Evolutionary conservation across 2,888 invertebrate species (phyloP).

Genomic region (Nemotelus pantherinus): DNA sequence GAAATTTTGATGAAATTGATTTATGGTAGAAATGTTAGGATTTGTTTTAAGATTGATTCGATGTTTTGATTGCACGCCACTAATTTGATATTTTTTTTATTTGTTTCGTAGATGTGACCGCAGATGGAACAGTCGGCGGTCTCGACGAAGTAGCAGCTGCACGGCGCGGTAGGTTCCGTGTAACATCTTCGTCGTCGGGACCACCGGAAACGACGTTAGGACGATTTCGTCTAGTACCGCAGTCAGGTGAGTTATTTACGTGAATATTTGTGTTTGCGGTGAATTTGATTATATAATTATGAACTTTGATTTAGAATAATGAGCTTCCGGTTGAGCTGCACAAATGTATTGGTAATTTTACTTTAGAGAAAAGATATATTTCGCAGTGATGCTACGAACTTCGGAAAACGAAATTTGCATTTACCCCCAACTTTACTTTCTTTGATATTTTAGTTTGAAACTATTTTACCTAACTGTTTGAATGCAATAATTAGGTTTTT

Average conservation of each 20-base stretch:
- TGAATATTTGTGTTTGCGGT: not conserved
- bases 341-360: not conserved
- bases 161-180: constrained; percentile 68
- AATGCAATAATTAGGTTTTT: too few species aligned
- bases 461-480: too few species aligned
- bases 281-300: constrained; percentile 14
- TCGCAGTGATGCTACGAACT: too few species aligned
- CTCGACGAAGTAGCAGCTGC: constrained; percentile 61
- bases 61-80: not conserved
- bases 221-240: constrained; percentile 64
- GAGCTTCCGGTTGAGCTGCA: not conserved
- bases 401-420: too few species aligned
- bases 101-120: constrained; percentile 52
- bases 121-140: constrained; percentile 53
- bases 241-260: constrained; percentile 58
- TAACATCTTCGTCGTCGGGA: constrained; percentile 64
- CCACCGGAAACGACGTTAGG: constrained; percentile 64
- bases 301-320: constrained; percentile 9
- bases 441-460: too few species aligned
- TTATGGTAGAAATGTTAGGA: not conserved
- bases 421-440: too few species aligned
- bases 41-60: not conserved
- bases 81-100: constrained; percentile 4
- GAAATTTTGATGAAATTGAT: not conserved
- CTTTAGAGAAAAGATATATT: too few species aligned